Base-by-base conservation (phyloP, 2,888 invertebrate species). In the Yponomeuta cagnagella region DNA sequence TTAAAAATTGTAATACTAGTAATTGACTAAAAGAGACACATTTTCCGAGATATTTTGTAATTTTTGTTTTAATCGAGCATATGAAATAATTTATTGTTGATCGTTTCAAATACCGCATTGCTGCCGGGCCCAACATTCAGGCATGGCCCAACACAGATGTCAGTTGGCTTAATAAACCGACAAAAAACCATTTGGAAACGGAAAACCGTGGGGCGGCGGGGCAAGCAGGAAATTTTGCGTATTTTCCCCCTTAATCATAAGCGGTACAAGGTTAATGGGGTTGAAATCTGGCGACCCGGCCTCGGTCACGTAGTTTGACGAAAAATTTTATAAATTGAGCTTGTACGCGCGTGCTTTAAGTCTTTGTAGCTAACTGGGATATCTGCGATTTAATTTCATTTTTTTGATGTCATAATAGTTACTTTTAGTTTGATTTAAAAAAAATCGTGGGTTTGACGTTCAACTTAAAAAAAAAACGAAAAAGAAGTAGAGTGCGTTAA, bases 221-320 rank as follows among this genome's bases (percentile, higher is more conserved):
- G 84, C 84, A 82, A 82, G 80, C 79, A 81, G 83, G 79, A 84
- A 87, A 86, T 86, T 84, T 30, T 31, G 65, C 83, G 86, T 85
- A 87, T 88, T 89, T 83, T 82, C 78, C 80, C 80, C 82, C 83
- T 90, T 90, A 31, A 65, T 68, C 48, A 48, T 68, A 43, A 80
- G 83, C 83, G 80, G 83, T 88, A 88, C 89, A 89, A 88, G 89
- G 89, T 90, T 90, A 90, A 90, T 90, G 89, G 90, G 87, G 86
- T 86, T 84, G 85, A 84, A 87, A 85, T 85, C 84, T 69, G 80
- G 75, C 82, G 82, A 85, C 82, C 84, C 81, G 82, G 80, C 81
- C 84, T 79, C 85, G 83, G 88, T 87, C 89, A 89, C 90, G 90
- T 88, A 87, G 83, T 83, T 79, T 82, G 81, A 79, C 80, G 77